Conservation (phyloP, 2,797 vertebrate genomes). For the Sebastes jordani region DNA sequence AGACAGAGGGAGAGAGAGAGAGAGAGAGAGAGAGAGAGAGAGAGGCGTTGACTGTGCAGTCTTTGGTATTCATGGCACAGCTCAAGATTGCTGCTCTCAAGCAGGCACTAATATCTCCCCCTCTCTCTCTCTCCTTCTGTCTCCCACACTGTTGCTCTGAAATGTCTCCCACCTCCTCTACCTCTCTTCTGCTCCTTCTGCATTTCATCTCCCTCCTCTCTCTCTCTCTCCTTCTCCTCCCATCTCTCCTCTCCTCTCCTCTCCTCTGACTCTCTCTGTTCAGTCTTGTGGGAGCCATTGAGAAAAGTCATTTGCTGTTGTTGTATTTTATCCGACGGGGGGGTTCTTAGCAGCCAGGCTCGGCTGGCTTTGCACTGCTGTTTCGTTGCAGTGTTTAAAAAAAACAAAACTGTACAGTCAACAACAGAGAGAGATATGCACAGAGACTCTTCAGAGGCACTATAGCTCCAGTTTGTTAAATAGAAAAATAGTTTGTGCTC, state of each 20-base stretch:
- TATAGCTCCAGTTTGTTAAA: not conserved
- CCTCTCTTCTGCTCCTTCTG: not conserved
- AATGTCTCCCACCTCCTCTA: constrained; percentile 2
- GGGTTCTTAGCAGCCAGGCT: constrained; percentile 18
- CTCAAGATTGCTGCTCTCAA: constrained; percentile 69
- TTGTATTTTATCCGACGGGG: constrained; percentile 55
- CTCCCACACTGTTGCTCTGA: constrained; percentile 68
- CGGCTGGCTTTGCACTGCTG: constrained; percentile 10
- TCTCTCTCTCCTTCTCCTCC: not conserved
- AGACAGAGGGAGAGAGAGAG: fast-evolving
- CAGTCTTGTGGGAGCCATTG: constrained; percentile 67
- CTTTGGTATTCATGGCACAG: constrained; percentile 75
- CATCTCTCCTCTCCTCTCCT: not conserved
- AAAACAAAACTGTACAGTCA: not conserved
- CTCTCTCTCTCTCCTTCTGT: constrained; percentile 38
- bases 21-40: not conserved
- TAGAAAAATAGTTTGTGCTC: not conserved
- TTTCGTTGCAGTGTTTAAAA: not conserved
- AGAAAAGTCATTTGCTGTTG: constrained; percentile 70
- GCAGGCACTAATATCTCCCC: constrained; percentile 68
- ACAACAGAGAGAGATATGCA: not conserved
- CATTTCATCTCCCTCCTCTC: not conserved
- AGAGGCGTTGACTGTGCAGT: constrained; percentile 33
- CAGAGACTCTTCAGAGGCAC: not conserved
- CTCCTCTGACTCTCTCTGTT: not conserved